A percentile compares a stretch with the other conserved stretches of the same genome.
phyloP scores from a whole-genome alignment of 2,888 invertebrate species.

The Phorcus lineatus region DNA sequence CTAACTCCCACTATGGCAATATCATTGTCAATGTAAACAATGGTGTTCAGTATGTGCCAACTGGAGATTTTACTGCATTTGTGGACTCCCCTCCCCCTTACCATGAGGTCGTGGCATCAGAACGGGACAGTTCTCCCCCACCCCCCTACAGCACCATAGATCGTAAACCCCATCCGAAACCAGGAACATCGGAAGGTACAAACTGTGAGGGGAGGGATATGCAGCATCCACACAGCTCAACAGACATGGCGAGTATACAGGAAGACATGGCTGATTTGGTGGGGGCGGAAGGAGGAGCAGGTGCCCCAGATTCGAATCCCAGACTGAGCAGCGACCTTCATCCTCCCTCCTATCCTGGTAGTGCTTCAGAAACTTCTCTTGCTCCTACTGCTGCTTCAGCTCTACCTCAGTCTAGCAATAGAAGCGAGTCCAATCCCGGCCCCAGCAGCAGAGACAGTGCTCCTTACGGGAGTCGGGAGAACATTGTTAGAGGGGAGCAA shows the following conservation, averaged over 20 bases:
- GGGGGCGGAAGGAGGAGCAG: not conserved
- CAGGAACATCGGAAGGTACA: not conserved
- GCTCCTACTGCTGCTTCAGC: conserved; percentile 20
- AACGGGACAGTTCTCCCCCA: conserved; percentile 55
- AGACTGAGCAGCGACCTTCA: conserved; percentile 6
- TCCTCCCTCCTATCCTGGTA: conserved; percentile 9
- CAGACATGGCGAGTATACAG: conserved; percentile 7
- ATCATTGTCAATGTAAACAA: conserved; percentile 70
- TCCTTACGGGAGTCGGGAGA: too few relatives aligned
- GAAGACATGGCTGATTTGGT: not conserved
- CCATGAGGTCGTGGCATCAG: conserved; percentile 52
- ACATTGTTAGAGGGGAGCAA: too few relatives aligned
- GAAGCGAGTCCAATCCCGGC: not conserved
- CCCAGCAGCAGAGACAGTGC: not conserved
- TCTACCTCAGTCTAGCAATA: not conserved
- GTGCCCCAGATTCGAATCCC: not conserved
- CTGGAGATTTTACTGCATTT: conserved; percentile 48
- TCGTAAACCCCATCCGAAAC: conserved; percentile 42
- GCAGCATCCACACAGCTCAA: not conserved
- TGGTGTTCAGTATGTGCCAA: conserved; percentile 66
- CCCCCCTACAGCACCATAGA: conserved; percentile 67
- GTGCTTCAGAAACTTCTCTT: not conserved
- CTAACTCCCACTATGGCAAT: conserved; percentile 60
- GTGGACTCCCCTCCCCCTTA: conserved; percentile 65
- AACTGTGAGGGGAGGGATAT: conserved; percentile 5